These are phyloP conservation scores for Lepisosteus oculatus DNA, from an alignment of 2,113 vertebrate species.

Conservation along the genomic window DNA sequence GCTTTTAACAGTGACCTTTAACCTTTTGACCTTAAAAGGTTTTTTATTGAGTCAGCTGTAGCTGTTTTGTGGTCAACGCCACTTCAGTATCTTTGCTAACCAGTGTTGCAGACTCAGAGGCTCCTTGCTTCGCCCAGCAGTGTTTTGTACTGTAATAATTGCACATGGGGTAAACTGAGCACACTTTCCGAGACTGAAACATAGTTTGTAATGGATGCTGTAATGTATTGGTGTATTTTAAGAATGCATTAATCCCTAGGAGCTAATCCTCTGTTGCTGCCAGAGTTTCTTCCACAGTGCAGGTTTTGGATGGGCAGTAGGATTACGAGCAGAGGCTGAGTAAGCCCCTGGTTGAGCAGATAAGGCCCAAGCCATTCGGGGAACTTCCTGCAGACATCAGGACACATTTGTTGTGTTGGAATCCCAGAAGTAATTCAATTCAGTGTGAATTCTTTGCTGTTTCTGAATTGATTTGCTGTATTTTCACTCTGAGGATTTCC, in stretches of 20 bases:
- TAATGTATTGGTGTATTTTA: slow-evolving; percentile 9
- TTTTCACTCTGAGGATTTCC: too few relatives aligned
- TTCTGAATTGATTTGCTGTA: too few relatives aligned
- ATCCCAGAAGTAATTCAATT: neutral
- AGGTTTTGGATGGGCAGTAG: neutral
- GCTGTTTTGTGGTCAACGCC: too few relatives aligned
- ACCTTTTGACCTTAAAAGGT: too few relatives aligned
- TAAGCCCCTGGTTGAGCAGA: slow-evolving; percentile 10
- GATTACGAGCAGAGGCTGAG: neutral
- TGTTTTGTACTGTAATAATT: too few relatives aligned
- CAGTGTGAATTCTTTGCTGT: too few relatives aligned
- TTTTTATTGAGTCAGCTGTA: too few relatives aligned
- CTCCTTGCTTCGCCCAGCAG: too few relatives aligned
- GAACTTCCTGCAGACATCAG: neutral
- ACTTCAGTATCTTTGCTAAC: too few relatives aligned
- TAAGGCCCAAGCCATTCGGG: too few relatives aligned
- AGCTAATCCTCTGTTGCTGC: neutral
- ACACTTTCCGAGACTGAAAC: neutral
- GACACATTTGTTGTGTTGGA: slow-evolving; percentile 14
- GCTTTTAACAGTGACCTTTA: too few relatives aligned
- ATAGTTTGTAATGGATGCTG: neutral
- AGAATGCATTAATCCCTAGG: slow-evolving; percentile 2
- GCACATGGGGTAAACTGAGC: neutral
- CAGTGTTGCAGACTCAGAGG: too few relatives aligned
- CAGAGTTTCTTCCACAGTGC: neutral